A percentile compares a stretch with the other conserved stretches of the same genome.
phyloP scores from a whole-genome alignment of 2,797 vertebrate genomes.

The Brachymystax lenok region DNA sequence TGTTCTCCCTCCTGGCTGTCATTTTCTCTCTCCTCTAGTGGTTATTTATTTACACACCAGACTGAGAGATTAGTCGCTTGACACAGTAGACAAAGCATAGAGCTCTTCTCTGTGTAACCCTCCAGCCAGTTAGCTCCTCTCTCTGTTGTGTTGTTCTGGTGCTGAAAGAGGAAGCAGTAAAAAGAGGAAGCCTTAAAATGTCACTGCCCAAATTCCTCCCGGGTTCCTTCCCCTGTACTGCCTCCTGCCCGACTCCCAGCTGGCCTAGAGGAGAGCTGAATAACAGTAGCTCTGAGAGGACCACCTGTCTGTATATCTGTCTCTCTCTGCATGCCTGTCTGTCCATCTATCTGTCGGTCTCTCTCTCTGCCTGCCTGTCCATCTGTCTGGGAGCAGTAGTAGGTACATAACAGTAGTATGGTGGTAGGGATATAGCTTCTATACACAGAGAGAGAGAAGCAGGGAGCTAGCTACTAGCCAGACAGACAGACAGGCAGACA shows the following conservation, averaged over 20 bases:
- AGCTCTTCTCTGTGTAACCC: conserved; percentile 22
- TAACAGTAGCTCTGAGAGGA: conserved; percentile 30
- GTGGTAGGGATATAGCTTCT: conserved; percentile 10
- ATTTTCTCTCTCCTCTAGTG: neutral
- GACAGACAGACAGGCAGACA: too few relatives aligned
- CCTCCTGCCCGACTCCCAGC: conserved; percentile 43
- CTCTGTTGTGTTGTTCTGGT: too few relatives aligned
- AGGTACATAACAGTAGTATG: neutral
- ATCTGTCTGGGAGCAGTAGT: too few relatives aligned
- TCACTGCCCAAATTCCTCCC: conserved; percentile 69
- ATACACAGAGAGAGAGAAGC: neutral
- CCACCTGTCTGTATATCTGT: conserved; percentile 47
- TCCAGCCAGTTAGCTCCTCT: neutral
- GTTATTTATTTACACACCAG: neutral
- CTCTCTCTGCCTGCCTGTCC: neutral
- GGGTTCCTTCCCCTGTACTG: conserved; percentile 56
- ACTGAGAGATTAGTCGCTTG: neutral
- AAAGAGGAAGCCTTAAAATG: conserved; percentile 66
- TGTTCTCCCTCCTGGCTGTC: conserved; percentile 3
- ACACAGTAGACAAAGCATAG: conserved; percentile 20
- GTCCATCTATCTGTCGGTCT: too few relatives aligned
- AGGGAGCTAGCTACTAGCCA: neutral
- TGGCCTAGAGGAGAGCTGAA: conserved; percentile 22
- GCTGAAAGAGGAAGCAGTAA: conserved; percentile 41
- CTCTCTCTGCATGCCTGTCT: neutral